A percentile compares a stretch with the other conserved stretches of the same genome.
Conservation (phyloP, 2,888 invertebrate species). For the Aphrophora alni region DNA sequence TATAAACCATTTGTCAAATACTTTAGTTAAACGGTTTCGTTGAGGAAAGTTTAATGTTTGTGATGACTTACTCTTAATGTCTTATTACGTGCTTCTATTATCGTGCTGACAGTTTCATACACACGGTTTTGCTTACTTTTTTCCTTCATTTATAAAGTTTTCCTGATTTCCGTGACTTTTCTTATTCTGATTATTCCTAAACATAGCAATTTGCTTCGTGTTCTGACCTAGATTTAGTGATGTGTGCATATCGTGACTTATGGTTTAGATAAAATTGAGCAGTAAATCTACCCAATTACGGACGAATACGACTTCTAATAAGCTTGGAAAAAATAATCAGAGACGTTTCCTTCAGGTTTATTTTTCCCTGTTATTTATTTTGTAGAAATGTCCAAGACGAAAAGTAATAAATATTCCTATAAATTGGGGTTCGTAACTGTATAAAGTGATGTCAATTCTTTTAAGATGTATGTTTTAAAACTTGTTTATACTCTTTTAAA, state of each 20-base stretch:
- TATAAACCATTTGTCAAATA: not conserved
- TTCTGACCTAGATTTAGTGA: not conserved
- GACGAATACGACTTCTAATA: not conserved
- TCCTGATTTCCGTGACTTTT: not conserved
- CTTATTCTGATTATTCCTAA: not conserved
- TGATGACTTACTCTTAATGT: not conserved
- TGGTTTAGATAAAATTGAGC: not conserved
- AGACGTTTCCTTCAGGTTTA: not conserved
- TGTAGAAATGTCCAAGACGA: too few relatives aligned
- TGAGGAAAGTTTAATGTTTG: not conserved
- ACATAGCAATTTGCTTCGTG: not conserved
- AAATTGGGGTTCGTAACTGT: too few relatives aligned
- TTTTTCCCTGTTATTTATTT: not conserved
- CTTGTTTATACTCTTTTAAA: too few relatives aligned
- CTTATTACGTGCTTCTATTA: not conserved
- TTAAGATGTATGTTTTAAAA: too few relatives aligned
- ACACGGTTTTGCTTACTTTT: not conserved
- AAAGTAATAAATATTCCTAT: too few relatives aligned
- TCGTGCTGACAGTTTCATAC: not conserved
- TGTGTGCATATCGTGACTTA: not conserved
- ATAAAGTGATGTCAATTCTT: too few relatives aligned
- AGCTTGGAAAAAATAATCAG: not conserved
- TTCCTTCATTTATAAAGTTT: not conserved
- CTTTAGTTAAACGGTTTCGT: not conserved
- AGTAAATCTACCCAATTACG: not conserved